Conservation (phyloP, 2,113 vertebrate species). For the Alectura lathami region DNA sequence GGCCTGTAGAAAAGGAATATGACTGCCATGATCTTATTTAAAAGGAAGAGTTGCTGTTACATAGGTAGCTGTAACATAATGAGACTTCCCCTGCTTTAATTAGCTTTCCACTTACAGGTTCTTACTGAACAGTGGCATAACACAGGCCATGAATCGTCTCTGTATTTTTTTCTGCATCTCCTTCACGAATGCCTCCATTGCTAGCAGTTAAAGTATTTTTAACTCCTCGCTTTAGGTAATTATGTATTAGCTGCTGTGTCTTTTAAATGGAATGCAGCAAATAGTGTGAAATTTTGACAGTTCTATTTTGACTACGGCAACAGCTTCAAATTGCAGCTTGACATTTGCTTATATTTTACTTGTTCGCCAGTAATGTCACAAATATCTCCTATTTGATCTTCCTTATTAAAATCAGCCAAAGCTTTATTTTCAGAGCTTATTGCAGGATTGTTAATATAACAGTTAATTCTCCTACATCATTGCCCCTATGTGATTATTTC, state of each 20-base stretch:
- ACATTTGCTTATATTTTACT: neutral
- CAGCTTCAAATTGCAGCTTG: neutral
- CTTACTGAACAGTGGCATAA: neutral
- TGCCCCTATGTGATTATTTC: neutral
- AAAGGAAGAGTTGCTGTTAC: neutral
- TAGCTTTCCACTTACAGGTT: neutral
- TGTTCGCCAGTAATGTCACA: neutral
- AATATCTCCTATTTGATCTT: neutral
- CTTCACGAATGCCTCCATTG: neutral
- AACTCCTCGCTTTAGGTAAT: neutral
- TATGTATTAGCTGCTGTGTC: neutral
- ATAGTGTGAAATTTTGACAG: neutral
- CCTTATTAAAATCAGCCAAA: constrained; percentile 18
- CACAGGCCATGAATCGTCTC: neutral
- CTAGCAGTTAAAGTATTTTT: neutral
- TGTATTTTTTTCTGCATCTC: neutral
- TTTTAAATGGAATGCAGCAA: neutral
- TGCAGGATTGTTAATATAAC: neutral
- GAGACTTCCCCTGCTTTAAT: neutral
- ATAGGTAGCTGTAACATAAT: neutral
- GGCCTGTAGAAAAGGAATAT: neutral
- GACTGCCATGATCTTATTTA: neutral
- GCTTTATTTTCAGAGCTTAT: constrained; percentile 13
- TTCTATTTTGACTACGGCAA: neutral
- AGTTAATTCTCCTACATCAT: constrained; percentile 13